Conservation (phyloP, 2,797 vertebrate species). For the Oreochromis grahami region DNA sequence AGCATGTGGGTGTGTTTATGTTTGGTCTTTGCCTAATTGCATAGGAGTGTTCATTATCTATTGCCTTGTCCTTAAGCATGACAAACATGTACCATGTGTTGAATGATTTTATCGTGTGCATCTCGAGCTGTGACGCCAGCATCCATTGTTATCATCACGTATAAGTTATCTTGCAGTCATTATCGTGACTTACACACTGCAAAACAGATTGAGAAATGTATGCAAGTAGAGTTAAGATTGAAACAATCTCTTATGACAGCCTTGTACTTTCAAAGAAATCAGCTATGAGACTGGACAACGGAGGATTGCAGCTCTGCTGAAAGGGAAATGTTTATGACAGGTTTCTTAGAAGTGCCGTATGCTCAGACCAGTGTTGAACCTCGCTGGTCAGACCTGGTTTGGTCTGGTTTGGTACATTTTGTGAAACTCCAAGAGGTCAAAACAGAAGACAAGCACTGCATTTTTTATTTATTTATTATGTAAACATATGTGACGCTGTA, state of each 20-base stretch:
- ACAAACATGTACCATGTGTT: not conserved
- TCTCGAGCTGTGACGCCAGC: not conserved
- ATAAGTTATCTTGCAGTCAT: not conserved
- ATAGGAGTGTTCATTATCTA: not conserved
- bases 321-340: not conserved
- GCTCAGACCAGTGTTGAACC: not conserved
- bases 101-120: not conserved
- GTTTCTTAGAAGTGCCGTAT: not conserved
- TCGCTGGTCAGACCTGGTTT: not conserved
- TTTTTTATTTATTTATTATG: not conserved
- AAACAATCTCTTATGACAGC: not conserved
- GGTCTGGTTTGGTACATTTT: not conserved
- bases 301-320: not conserved
- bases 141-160: not conserved
- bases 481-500: not conserved
- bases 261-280: not conserved
- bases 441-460: not conserved
- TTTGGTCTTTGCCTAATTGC: not conserved
- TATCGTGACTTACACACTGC: not conserved
- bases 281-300: not conserved
- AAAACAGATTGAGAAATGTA: not conserved
- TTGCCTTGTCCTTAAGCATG: not conserved
- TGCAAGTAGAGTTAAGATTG: not conserved
- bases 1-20: conserved; percentile 1
- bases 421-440: not conserved